Conservation (phyloP, 2,113 vertebrate genomes). For the Colius striatus region DNA sequence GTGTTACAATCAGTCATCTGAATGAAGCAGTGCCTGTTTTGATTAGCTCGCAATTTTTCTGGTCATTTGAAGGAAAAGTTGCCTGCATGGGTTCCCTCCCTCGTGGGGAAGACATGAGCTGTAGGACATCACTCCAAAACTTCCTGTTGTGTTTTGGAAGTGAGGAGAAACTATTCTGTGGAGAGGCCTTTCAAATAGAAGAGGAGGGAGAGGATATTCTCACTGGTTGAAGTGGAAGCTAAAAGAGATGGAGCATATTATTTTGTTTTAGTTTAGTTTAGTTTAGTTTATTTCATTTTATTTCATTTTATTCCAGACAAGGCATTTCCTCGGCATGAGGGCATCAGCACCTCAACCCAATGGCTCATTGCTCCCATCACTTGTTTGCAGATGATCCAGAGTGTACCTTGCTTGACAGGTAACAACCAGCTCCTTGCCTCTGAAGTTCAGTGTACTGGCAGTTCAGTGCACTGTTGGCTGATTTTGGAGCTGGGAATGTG, state of each 20-base stretch:
- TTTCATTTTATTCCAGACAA: background rate
- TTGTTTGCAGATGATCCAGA: background rate
- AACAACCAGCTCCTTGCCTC: background rate
- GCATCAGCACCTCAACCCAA: background rate
- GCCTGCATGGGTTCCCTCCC: background rate
- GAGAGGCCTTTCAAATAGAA: background rate
- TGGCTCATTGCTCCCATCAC: background rate
- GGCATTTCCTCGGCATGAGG: background rate
- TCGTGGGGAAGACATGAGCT: background rate
- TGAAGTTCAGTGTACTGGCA: background rate
- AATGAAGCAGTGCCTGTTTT: background rate
- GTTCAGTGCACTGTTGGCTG: background rate
- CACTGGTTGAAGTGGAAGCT: background rate
- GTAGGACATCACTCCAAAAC: background rate
- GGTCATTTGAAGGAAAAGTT: background rate
- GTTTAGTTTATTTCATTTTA: too few relatives aligned
- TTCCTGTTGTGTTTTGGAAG: background rate
- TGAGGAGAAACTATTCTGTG: background rate
- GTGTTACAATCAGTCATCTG: constrained; percentile 7
- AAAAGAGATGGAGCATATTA: background rate
- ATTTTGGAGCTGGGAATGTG: background rate
- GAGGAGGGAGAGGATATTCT: background rate
- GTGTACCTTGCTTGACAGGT: background rate
- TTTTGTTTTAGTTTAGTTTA: too few relatives aligned
- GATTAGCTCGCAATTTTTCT: constrained; percentile 19